phyloP scores from a whole-genome alignment of 2,113 vertebrate species.

The Desmodus rotundus region DNA sequence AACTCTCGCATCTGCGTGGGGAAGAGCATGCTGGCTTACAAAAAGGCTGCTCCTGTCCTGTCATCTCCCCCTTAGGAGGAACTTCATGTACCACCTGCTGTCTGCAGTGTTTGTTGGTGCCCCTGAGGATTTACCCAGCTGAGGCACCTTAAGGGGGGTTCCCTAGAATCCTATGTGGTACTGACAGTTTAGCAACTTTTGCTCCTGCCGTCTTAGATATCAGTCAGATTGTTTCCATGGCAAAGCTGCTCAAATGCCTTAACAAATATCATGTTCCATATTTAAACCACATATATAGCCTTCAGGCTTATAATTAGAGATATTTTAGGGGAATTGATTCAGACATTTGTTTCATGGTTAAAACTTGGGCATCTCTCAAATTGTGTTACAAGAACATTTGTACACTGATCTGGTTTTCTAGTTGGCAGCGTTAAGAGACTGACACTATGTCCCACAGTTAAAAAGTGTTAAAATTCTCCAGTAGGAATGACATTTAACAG shows the following conservation, averaged over 20 bases:
- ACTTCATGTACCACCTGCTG: fast-evolving
- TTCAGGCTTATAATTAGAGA: constrained; percentile 1
- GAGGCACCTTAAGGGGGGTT: background rate
- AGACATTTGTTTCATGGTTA: background rate
- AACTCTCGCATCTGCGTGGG: background rate
- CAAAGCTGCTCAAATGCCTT: background rate
- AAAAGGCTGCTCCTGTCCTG: background rate
- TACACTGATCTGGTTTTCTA: background rate
- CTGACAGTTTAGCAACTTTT: background rate
- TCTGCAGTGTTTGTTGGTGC: background rate
- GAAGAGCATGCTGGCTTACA: background rate
- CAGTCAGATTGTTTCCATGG: background rate
- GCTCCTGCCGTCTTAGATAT: fast-evolving
- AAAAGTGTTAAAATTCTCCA: background rate
- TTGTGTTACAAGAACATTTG: background rate
- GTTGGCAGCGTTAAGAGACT: background rate
- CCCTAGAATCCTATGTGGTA: background rate
- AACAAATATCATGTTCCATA: background rate
- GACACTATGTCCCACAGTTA: background rate
- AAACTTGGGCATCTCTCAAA: background rate
- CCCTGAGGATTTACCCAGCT: fast-evolving
- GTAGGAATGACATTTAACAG: background rate
- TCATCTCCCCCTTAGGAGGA: background rate
- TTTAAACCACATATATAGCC: background rate
- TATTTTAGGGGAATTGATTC: background rate